Percentiles rank a stretch among this genome's conserved stretches.
Conservation (phyloP, 1,140 invertebrate genomes). For the Scaptodrosophila lebanonensis region DNA sequence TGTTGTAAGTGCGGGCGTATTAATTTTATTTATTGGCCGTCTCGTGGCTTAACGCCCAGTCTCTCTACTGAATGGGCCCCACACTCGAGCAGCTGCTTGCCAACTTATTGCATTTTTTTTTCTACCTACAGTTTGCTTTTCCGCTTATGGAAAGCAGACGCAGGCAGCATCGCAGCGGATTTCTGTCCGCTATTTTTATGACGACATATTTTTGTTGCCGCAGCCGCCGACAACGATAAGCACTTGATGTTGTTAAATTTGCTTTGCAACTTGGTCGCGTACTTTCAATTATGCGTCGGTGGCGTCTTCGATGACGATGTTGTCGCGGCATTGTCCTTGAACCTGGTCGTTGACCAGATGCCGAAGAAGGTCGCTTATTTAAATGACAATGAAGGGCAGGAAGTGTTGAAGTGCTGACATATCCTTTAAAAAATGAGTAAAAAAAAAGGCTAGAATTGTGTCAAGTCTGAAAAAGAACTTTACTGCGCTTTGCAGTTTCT, state of each 20-base stretch:
- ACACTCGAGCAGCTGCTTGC: constrained; percentile 4
- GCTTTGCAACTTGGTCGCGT: constrained; percentile 59
- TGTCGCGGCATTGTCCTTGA: constrained; percentile 61
- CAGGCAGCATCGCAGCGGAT: constrained; percentile 48
- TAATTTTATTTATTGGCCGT: constrained; percentile 75
- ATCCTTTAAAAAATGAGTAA: too few relatives aligned
- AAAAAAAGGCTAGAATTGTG: constrained; percentile 23
- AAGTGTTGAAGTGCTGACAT: constrained; percentile 30
- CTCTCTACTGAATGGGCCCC: background rate
- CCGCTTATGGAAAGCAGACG: too few relatives aligned
- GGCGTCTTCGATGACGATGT: too few relatives aligned
- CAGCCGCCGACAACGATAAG: too few relatives aligned
- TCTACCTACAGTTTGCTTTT: constrained; percentile 56
- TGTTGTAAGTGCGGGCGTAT: constrained; percentile 65
- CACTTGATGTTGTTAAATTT: constrained; percentile 64
- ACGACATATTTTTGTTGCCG: constrained; percentile 42
- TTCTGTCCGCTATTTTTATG: constrained; percentile 55
- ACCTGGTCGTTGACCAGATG: constrained; percentile 24
- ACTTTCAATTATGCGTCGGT: constrained; percentile 60
- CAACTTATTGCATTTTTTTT: constrained; percentile 67
- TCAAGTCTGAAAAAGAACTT: constrained; percentile 26
- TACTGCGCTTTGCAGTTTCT: too few relatives aligned
- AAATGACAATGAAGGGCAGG: constrained; percentile 9
- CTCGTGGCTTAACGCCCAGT: constrained; percentile 10
- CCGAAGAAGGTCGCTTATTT: constrained; percentile 39